These are phyloP conservation scores for Falco naumanni DNA, from an alignment of 2,797 vertebrate genomes.

Conservation along the genomic window DNA sequence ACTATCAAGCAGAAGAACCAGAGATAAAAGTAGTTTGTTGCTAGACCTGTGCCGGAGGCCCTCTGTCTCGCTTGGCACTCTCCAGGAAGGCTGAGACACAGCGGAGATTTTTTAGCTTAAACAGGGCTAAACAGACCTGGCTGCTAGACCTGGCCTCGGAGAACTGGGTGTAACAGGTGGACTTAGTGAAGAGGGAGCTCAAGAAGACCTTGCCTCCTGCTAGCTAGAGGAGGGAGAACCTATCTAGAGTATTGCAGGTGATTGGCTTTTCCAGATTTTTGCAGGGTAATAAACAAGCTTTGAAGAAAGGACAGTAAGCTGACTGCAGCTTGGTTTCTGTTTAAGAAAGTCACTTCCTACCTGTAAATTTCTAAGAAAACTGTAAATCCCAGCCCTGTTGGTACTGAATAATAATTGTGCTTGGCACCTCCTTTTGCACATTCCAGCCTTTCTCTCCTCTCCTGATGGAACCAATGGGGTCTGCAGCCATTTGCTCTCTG, in stretches of 20 bases:
- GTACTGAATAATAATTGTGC: neutral
- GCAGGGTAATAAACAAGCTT: neutral
- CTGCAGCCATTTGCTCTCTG: neutral
- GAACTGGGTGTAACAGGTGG: neutral
- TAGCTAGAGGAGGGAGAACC: neutral
- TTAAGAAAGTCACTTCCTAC: neutral
- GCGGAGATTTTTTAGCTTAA: neutral
- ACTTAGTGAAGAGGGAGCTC: neutral
- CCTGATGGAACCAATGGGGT: neutral
- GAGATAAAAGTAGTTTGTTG: neutral
- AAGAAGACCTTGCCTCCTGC: neutral
- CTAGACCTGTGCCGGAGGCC: neutral
- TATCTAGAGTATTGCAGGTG: neutral
- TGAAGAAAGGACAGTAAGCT: neutral
- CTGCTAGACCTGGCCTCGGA: neutral
- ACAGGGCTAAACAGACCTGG: neutral
- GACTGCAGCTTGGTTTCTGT: neutral
- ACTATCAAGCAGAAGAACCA: neutral
- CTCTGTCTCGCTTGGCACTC: neutral
- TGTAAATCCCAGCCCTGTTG: neutral
- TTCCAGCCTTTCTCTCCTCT: neutral
- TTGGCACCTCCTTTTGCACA: neutral
- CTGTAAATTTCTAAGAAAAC: neutral
- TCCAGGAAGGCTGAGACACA: neutral
- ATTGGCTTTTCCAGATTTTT: neutral